Evolutionary conservation across 2,888 invertebrate genomes (phyloP).

Genomic region (Deilephila elpenor): DNA sequence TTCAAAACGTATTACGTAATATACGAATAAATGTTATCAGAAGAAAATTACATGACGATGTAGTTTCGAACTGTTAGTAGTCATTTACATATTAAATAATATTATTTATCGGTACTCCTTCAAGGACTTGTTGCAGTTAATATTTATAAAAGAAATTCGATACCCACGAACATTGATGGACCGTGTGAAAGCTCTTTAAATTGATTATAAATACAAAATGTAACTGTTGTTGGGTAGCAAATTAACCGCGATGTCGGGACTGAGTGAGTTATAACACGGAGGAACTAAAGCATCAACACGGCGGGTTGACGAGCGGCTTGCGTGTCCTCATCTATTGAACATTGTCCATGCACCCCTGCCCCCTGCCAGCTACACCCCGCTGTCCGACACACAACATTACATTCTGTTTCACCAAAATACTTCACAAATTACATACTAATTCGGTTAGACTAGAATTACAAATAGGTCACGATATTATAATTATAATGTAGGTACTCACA

Average conservation of each 20-base stretch:
- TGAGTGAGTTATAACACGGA: conserved; percentile 60
- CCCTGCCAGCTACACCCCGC: not conserved
- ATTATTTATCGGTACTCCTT: too few relatives aligned
- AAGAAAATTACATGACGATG: too few relatives aligned
- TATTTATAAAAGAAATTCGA: too few relatives aligned
- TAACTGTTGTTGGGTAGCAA: not conserved
- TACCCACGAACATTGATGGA: too few relatives aligned
- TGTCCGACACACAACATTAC: not conserved
- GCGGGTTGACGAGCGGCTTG: conserved; percentile 72
- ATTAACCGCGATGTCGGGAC: conserved; percentile 32
- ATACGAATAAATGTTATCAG: not conserved
- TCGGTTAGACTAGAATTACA: not conserved
- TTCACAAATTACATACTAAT: conserved; percentile 11
- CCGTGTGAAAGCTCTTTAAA: not conserved
- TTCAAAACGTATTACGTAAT: not conserved
- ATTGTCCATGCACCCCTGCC: conserved; percentile 45
- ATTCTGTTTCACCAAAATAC: not conserved
- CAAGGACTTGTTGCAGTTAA: too few relatives aligned
- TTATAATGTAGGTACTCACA: too few relatives aligned
- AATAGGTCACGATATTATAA: too few relatives aligned
- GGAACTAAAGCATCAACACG: conserved; percentile 24
- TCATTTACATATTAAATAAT: too few relatives aligned
- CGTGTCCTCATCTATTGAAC: conserved; percentile 70
- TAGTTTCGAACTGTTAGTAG: too few relatives aligned
- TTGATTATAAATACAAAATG: not conserved